Evolutionary conservation across 2,888 invertebrate genomes (phyloP).

Genomic region (Megaustenia siamemsis): DNA sequence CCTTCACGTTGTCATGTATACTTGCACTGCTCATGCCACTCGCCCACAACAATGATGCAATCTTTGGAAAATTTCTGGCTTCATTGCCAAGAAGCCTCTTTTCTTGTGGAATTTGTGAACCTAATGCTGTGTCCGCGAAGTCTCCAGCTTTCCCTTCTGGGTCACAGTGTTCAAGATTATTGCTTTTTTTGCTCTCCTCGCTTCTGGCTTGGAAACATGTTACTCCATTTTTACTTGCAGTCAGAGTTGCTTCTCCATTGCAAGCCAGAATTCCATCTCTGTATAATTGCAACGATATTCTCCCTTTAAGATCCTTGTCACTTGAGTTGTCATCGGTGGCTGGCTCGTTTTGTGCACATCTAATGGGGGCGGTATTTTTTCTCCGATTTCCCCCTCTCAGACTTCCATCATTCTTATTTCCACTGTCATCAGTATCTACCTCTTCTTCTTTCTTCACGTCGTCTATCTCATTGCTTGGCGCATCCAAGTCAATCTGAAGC

Average conservation of each 20-base stretch:
- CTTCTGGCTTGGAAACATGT: background rate
- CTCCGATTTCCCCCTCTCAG: constrained; percentile 67
- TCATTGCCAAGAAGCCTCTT: constrained; percentile 38
- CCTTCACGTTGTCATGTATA: constrained; percentile 1
- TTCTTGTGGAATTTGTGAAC: background rate
- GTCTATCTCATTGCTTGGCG: constrained; percentile 22
- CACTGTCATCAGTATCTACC: constrained; percentile 61
- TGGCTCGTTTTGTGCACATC: constrained; percentile 71
- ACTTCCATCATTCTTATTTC: constrained; percentile 62
- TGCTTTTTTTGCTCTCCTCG: background rate
- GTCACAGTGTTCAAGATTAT: background rate
- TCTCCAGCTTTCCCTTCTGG: background rate
- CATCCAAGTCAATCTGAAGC: constrained; percentile 51
- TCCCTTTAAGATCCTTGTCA: constrained; percentile 58
- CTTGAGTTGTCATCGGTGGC: constrained; percentile 72
- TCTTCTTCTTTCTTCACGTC: constrained; percentile 39
- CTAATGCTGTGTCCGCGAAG: background rate
- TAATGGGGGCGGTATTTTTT: constrained; percentile 75
- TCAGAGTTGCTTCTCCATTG: background rate
- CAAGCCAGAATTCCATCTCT: constrained; percentile 24
- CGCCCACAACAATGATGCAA: constrained; percentile 61
- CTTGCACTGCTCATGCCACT: constrained; percentile 15
- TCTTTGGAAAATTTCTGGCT: constrained; percentile 64
- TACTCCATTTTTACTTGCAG: background rate
- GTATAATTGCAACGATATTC: constrained; percentile 9